phyloP scores from a whole-genome alignment of 2,113 vertebrate genomes.

The Otus sunia region DNA sequence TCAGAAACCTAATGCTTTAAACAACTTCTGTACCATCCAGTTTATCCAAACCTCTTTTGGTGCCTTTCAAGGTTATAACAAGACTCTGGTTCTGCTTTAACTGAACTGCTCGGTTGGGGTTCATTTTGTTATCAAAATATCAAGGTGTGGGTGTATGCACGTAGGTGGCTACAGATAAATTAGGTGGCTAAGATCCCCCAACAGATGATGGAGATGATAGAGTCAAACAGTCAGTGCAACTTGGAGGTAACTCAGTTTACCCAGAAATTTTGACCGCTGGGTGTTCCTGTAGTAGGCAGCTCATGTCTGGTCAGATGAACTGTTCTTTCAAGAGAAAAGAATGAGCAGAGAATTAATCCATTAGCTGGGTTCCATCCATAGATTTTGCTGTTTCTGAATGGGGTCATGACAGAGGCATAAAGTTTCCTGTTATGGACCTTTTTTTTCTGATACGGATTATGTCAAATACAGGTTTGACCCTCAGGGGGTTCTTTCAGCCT shows the following conservation, averaged over 20 bases:
- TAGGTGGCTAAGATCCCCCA: not conserved
- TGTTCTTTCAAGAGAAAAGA: not conserved
- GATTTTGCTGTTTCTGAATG: not conserved
- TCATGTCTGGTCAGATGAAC: not conserved
- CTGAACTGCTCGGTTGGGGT: not conserved
- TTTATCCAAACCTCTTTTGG: not conserved
- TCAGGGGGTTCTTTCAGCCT: not conserved
- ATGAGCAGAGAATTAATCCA: not conserved
- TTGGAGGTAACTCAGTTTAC: not conserved
- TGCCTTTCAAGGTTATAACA: not conserved
- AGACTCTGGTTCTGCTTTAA: not conserved
- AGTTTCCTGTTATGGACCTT: not conserved
- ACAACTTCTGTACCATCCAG: not conserved
- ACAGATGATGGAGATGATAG: not conserved
- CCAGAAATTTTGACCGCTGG: accelerated
- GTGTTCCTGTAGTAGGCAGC: not conserved
- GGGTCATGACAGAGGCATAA: not conserved
- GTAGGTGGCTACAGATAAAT: not conserved
- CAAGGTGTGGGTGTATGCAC: not conserved
- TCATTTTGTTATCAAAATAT: not conserved
- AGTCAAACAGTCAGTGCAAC: not conserved
- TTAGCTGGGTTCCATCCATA: not conserved
- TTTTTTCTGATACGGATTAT: not conserved
- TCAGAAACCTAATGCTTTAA: not conserved
- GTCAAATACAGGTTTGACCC: not conserved